Evolutionary conservation across 2,113 vertebrate genomes (phyloP).

Genomic region (Chlorocebus sabaeus): DNA sequence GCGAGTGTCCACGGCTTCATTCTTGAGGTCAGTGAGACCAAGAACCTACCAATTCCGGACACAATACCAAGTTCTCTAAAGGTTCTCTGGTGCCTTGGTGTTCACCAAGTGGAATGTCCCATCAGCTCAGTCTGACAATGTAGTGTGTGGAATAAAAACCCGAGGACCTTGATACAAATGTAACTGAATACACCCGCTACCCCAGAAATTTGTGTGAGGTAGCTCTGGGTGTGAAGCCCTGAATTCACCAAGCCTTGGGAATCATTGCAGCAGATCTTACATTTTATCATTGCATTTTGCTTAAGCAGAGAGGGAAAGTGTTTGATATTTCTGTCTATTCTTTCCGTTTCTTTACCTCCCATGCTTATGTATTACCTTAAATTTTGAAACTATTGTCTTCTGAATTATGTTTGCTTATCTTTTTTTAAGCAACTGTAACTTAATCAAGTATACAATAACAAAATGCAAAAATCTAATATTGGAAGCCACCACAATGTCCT

Average conservation of each 20-base stretch:
- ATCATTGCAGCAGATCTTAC: background rate
- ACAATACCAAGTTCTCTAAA: background rate
- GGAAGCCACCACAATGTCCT: background rate
- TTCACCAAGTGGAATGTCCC: background rate
- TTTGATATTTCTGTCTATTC: background rate
- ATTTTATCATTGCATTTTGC: background rate
- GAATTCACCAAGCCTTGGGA: background rate
- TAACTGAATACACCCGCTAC: background rate
- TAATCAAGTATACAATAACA: background rate
- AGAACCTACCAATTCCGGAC: too few relatives aligned
- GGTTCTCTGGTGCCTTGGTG: background rate
- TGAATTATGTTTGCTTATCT: background rate
- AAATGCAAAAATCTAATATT: constrained; percentile 11
- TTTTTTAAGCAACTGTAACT: background rate
- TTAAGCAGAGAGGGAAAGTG: background rate
- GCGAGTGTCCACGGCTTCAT: too few relatives aligned
- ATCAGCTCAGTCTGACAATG: background rate
- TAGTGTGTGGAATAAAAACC: background rate
- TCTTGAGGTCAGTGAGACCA: too few relatives aligned
- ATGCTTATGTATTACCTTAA: background rate
- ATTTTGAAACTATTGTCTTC: background rate
- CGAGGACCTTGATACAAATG: background rate
- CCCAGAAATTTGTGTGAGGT: background rate
- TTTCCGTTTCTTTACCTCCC: background rate
- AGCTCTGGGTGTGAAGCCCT: background rate